Evolutionary conservation across 2,113 vertebrate genomes (phyloP).

Genomic region (Entomyzon cyanotis): DNA sequence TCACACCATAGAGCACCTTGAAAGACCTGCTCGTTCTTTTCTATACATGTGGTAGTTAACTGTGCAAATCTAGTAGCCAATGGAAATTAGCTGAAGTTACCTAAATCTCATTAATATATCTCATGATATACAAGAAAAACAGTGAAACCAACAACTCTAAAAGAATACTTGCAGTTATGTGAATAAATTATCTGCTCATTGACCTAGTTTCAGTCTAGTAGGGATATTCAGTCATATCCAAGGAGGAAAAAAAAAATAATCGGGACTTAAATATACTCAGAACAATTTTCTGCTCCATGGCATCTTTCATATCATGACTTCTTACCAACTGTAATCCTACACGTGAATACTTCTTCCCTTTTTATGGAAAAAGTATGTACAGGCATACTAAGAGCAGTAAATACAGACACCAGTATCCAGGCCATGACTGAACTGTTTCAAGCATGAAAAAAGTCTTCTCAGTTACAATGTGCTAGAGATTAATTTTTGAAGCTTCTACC

Average conservation of each 20-base stretch:
- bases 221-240: background rate
- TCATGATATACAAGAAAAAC: background rate
- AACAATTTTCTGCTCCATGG: background rate
- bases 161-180: background rate
- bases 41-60: background rate
- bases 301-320: background rate
- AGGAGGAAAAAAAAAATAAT: background rate
- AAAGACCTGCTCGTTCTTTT: background rate
- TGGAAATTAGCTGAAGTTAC: background rate
- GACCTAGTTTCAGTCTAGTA: constrained; percentile 4
- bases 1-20: background rate
- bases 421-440: background rate
- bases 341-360: background rate
- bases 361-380: background rate
- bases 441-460: background rate
- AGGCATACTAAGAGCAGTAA: background rate
- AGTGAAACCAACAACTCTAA: background rate
- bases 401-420: background rate
- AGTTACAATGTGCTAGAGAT: background rate
- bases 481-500: background rate
- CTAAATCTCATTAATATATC: background rate
- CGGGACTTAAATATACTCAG: background rate
- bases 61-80: background rate
- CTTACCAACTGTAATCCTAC: background rate
- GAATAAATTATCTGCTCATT: constrained; percentile 5